Evolutionary conservation across 2,113 vertebrate species (phyloP), one percentile per base, ranked within the genome.

Genomic region (Poeciliopsis prolifica): DNA sequence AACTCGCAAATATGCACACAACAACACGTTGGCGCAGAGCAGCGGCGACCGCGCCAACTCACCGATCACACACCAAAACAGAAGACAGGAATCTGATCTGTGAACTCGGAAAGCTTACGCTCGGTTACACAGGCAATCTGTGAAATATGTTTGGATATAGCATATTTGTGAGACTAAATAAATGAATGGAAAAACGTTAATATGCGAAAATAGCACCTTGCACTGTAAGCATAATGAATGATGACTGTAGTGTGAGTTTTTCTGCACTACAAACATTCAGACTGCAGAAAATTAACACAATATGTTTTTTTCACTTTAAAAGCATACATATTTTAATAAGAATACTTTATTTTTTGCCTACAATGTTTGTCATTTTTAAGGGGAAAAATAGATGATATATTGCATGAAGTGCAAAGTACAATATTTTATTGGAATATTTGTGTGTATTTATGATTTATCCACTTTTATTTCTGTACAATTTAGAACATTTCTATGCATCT

Each of bases 21-120:
- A 17, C 22, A n/a, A n/a, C 51, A 3, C 44, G 70, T 63, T 48
- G 31, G 65, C 67, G 54, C 44, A n/a, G 33, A 15, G 42, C 61
- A 11, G 37, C 22, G 30, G 31, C 30, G 70, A 64, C 8, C 14
- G 22, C 28, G 40, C 33, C 28, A 15, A 29, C 26, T 37, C 58
- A 60, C 79, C 35, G 64, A 60, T 68, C 30, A 61, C 68, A 78
- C 72, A 75, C 58, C 62, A 69, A 74, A 75, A 61, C 48, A 75
- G 61, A 72, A 60, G 54, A 22, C 24, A 51, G n/a, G 44, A 35
- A 42, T 78, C 72, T 72, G 72, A 85, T 78, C 63, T 71, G 30
- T 12, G 2, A 65, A 30, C n/a, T 72, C 28, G 72, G 51, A 61
- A 68, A 61, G 48, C 1, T 66, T 30, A 61, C 61, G 42, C 70